Conservation (phyloP, 2,113 vertebrate genomes). For the Charadrius vociferus region DNA sequence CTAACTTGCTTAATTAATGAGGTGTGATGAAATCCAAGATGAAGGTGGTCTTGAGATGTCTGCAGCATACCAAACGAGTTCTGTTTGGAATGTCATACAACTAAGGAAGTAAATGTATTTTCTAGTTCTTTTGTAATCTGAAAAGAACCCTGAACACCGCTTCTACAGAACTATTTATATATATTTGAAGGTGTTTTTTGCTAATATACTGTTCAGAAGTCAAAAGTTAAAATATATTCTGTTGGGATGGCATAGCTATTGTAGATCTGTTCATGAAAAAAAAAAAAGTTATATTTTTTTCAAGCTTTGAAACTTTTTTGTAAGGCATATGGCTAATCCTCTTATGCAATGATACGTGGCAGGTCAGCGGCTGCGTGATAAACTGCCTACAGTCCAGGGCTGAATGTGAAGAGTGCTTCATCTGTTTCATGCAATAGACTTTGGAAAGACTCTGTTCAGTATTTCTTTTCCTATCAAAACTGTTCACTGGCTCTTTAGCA, state of each 20-base stretch:
- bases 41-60: not conserved
- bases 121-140: not conserved
- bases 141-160: accelerated
- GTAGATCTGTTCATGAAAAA: not conserved
- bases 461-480: not conserved
- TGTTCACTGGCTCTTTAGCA: not conserved
- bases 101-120: not conserved
- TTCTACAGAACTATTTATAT: accelerated
- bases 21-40: not conserved
- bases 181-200: not conserved
- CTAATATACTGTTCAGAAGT: not conserved
- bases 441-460: not conserved
- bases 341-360: accelerated
- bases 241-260: not conserved
- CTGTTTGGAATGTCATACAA: too few species aligned
- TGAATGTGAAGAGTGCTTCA: not conserved
- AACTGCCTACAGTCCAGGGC: too few species aligned
- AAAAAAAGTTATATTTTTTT: accelerated
- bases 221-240: accelerated
- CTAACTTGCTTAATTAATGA: not conserved
- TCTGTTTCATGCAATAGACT: not conserved
- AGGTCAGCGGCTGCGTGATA: too few species aligned
- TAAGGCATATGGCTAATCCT: not conserved
- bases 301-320: not conserved
- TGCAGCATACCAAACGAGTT: not conserved